A percentile compares a stretch with the other conserved stretches of the same genome.
phyloP scores from a whole-genome alignment of 2,888 invertebrate genomes.

The Zaprionus lineosus region DNA sequence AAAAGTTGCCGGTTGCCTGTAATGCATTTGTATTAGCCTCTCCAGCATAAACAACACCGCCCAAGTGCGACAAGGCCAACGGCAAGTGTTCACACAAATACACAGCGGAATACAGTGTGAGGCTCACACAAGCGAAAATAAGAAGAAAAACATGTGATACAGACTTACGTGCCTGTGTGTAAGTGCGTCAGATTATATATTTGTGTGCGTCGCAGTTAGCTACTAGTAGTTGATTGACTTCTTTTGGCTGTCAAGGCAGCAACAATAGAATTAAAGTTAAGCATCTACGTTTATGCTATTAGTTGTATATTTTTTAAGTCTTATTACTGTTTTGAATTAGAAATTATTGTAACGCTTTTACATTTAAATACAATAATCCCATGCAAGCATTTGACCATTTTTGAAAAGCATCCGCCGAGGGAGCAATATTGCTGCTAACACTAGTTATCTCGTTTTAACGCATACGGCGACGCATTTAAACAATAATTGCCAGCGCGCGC shows the following conservation, averaged over 20 bases:
- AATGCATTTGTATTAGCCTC: constrained; percentile 55
- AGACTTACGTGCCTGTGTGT: constrained; percentile 50
- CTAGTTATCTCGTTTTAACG: constrained; percentile 71
- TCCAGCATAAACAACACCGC: constrained; percentile 58
- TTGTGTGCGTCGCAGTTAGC: constrained; percentile 47
- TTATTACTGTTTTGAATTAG: neutral
- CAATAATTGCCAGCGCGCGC: constrained; percentile 51
- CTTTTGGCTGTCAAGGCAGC: constrained; percentile 41
- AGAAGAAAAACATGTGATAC: constrained; percentile 80
- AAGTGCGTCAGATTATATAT: constrained; percentile 14
- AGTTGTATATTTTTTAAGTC: constrained; percentile 5
- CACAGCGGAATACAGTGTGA: constrained; percentile 31
- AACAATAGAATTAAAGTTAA: constrained; percentile 18
- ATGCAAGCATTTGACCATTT: constrained; percentile 45
- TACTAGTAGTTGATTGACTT: constrained; percentile 77
- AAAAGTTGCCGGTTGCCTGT: constrained; percentile 63
- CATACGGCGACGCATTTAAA: constrained; percentile 43
- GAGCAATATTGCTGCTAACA: constrained; percentile 28
- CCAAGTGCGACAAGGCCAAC: constrained; percentile 77
- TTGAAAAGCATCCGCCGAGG: constrained; percentile 48
- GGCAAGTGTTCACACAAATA: constrained; percentile 63
- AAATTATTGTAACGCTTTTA: neutral
- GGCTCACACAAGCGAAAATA: constrained; percentile 68
- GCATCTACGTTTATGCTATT: too few species aligned
- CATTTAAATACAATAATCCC: constrained; percentile 23